Conservation (phyloP, 2,797 vertebrate species). For the Phaenicophaeus curvirostris region DNA sequence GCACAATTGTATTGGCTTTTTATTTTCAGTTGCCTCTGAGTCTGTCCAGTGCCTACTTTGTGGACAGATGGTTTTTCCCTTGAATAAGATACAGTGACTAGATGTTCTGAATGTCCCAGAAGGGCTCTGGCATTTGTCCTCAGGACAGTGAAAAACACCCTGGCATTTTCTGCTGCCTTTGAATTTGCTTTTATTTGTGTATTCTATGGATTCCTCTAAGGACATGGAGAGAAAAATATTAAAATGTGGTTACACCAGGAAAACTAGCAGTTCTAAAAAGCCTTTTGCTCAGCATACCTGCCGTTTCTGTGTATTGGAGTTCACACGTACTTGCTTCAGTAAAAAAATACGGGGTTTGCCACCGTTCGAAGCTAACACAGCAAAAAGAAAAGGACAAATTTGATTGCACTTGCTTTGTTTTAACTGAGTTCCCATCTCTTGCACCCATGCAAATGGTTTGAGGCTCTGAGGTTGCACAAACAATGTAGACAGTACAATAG, state of each 20-base stretch:
- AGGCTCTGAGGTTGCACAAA: neutral
- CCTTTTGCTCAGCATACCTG: neutral
- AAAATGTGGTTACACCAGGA: neutral
- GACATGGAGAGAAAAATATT: conserved; percentile 14
- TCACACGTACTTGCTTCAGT: neutral
- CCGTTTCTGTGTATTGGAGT: neutral
- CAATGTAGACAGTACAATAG: neutral
- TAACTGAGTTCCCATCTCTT: neutral
- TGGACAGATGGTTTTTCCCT: conserved; percentile 67
- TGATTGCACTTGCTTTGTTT: conserved; percentile 12
- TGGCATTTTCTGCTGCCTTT: conserved; percentile 45
- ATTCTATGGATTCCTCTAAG: conserved; percentile 26
- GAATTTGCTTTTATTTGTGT: conserved; percentile 48
- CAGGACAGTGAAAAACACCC: conserved; percentile 50
- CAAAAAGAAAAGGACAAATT: neutral
- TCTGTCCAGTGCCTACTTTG: conserved; percentile 61
- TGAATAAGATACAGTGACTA: conserved; percentile 64
- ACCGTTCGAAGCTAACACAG: neutral
- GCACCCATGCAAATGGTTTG: neutral
- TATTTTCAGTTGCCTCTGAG: conserved; percentile 64
- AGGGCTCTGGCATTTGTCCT: conserved; percentile 58
- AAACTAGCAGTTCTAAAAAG: neutral
- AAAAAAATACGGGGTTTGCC: neutral
- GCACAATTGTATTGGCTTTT: conserved; percentile 61
- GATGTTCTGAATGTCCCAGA: conserved; percentile 64